Conservation (phyloP, 2,888 invertebrate genomes). For the Stenchaetothrips biformis region DNA sequence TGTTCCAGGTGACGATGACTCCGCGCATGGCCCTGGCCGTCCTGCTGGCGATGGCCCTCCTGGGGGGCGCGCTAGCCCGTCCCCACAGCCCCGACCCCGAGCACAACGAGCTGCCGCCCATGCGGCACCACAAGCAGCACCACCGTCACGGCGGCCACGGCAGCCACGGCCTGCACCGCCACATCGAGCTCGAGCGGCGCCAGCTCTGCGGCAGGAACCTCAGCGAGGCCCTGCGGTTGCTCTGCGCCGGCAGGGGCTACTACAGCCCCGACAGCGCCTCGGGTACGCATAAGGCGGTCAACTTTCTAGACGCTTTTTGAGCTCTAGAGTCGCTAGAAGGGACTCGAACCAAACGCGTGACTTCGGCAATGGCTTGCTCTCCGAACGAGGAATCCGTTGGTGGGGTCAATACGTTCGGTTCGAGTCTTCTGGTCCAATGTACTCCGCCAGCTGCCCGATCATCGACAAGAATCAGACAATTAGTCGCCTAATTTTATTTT, state of each 20-base stretch:
- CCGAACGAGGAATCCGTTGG: no score
- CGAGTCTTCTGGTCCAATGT: not conserved
- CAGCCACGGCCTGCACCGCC: not conserved
- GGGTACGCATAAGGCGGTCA: conserved; percentile 37
- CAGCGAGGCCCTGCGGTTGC: conserved; percentile 43
- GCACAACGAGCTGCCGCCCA: no score
- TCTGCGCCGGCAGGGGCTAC: conserved; percentile 42
- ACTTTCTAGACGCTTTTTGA: no score
- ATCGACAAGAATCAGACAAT: no score
- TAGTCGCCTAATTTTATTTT: no score
- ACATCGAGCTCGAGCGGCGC: not conserved
- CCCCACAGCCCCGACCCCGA: not conserved
- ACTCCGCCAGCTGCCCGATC: no score
- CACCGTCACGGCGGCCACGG: not conserved
- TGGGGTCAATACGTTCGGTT: not conserved
- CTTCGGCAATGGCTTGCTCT: no score
- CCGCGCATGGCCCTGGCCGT: not conserved
- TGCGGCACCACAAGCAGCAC: not conserved
- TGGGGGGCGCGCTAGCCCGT: not conserved
- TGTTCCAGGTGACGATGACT: conserved; percentile 3
- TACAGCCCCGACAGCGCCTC: conserved; percentile 43
- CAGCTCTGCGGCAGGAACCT: conserved; percentile 42
- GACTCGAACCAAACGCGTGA: no score
- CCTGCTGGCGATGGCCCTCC: conserved; percentile 1
- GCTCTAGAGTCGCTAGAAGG: no score